Conservation (phyloP, 2,888 invertebrate species). For the Ochropleura plecta region DNA sequence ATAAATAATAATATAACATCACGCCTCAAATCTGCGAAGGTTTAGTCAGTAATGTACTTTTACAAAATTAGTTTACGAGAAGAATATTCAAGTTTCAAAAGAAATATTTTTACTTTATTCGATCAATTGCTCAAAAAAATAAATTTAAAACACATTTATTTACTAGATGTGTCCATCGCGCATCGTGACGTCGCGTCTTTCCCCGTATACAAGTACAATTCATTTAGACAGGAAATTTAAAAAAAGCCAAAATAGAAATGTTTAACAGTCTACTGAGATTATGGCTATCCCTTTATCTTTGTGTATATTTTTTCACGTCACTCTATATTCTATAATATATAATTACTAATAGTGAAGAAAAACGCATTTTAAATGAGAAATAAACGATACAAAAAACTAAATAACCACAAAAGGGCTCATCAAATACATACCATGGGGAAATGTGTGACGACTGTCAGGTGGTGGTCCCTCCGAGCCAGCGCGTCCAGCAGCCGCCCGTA, state of each 20-base stretch:
- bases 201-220: background rate
- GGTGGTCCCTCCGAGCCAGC: slow-evolving; percentile 82
- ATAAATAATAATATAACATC: slow-evolving; percentile 1
- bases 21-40: background rate
- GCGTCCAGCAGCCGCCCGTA: slow-evolving; percentile 87
- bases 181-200: background rate
- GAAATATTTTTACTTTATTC: slow-evolving; percentile 3
- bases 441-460: slow-evolving; percentile 87
- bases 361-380: background rate
- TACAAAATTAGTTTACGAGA: background rate
- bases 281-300: background rate
- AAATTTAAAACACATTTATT: slow-evolving; percentile 6
- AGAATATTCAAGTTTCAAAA: background rate
- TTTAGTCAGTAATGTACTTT: background rate
- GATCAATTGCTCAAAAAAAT: slow-evolving; percentile 5
- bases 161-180: background rate
- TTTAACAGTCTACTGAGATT: background rate
- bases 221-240: background rate
- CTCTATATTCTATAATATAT: background rate
- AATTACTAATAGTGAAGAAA: background rate
- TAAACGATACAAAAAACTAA: slow-evolving; percentile 4
- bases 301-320: background rate
- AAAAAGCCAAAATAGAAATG: background rate
- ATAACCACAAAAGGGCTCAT: background rate
- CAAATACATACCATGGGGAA: slow-evolving; percentile 85